phyloP scores from a whole-genome alignment of 2,888 invertebrate species.

The Oligia latruncula region DNA sequence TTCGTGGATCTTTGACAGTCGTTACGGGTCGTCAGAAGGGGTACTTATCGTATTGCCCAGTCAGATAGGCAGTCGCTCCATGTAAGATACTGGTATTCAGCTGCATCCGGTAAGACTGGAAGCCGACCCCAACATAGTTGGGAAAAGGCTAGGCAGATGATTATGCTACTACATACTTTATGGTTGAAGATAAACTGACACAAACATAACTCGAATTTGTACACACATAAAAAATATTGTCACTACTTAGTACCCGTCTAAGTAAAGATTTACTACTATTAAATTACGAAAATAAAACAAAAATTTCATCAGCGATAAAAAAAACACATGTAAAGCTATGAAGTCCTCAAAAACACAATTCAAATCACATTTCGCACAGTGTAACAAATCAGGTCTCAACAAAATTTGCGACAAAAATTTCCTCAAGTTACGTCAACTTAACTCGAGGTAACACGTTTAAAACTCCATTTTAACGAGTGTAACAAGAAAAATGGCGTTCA shows the following conservation, averaged over 20 bases:
- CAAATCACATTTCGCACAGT: slow-evolving; percentile 8
- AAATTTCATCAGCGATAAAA: background rate
- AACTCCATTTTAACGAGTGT: slow-evolving; percentile 44
- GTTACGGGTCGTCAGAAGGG: no score
- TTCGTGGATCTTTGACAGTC: no score
- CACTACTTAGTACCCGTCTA: background rate
- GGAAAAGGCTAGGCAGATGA: no score
- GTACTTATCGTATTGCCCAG: no score
- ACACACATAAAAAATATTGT: background rate
- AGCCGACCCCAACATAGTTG: no score
- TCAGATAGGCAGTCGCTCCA: no score
- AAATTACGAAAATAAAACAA: background rate
- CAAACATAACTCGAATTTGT: background rate
- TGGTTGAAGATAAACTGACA: background rate
- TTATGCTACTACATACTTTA: background rate
- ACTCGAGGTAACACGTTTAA: slow-evolving; percentile 35
- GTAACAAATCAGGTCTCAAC: background rate
- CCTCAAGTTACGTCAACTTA: background rate
- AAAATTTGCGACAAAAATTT: slow-evolving; percentile 20
- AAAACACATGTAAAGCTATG: background rate
- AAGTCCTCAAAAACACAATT: background rate
- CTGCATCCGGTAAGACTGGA: no score
- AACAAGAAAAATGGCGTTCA: slow-evolving; percentile 57
- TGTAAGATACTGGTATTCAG: no score
- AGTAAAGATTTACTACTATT: background rate